A percentile compares a stretch with the other conserved stretches of the same genome.
phyloP scores from a whole-genome alignment of 2,113 vertebrate genomes.

The Syrmaticus mikado region DNA sequence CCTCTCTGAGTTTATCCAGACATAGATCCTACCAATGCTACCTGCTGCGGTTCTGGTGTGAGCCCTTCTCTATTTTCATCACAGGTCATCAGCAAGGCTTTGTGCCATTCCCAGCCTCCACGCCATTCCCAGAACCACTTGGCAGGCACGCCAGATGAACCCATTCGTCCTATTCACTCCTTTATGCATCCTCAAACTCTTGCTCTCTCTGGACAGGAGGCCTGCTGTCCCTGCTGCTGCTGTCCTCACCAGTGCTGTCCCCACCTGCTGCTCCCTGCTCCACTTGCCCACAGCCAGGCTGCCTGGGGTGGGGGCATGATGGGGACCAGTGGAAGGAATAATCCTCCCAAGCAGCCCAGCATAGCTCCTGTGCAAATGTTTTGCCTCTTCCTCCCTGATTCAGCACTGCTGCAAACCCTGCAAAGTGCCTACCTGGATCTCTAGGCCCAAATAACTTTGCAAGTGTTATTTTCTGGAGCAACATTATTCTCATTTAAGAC shows the following conservation, averaged over 20 bases:
- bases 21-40: rapidly evolving
- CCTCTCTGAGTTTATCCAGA: neutral
- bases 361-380: neutral
- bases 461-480: conserved; percentile 10
- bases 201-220: neutral
- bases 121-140: neutral
- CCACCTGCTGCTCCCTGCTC: neutral
- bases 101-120: neutral
- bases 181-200: neutral
- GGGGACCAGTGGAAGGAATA: neutral
- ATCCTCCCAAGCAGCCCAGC: neutral
- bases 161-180: neutral
- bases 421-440: neutral
- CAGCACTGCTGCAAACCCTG: neutral
- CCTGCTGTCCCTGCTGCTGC: neutral
- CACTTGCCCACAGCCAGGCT: neutral
- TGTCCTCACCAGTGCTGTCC: neutral
- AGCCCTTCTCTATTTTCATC: neutral
- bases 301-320: neutral
- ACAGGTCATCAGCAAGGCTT: neutral
- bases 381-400: conserved; percentile 16
- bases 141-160: neutral
- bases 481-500: conserved; percentile 25
- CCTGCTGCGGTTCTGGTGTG: neutral
- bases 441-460: neutral